A percentile compares a stretch with the other conserved stretches of the same genome.
Evolutionary conservation across 1,140 invertebrate genomes (phyloP).

Genomic region (Diploscapter pachys): DNA sequence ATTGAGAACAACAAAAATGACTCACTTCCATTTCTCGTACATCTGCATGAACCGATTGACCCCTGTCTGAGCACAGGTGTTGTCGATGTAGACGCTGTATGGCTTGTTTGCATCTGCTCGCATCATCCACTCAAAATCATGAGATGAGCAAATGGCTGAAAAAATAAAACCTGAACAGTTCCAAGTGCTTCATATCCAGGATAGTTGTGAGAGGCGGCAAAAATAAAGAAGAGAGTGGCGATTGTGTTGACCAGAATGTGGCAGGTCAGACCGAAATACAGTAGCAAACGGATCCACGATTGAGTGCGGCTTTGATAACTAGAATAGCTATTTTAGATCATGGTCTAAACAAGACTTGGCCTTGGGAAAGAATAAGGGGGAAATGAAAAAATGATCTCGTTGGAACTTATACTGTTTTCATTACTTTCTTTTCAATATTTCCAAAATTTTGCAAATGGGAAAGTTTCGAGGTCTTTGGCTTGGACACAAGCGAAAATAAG

Average conservation of each 20-base stretch:
- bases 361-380: too few relatives aligned
- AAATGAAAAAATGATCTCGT: too few relatives aligned
- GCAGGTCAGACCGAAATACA: conserved; percentile 29
- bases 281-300: conserved; percentile 30
- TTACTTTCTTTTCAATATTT: too few relatives aligned
- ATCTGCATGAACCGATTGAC: conserved; percentile 87
- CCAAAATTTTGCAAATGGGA: too few relatives aligned
- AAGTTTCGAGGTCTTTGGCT: too few relatives aligned
- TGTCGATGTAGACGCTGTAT: conserved; percentile 78
- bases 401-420: too few relatives aligned
- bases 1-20: background rate
- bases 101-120: conserved; percentile 45
- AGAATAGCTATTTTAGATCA: background rate
- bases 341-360: too few relatives aligned
- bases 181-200: conserved; percentile 74
- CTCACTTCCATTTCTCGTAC: conserved; percentile 76
- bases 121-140: conserved; percentile 49
- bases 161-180: conserved; percentile 58
- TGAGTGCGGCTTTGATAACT: conserved; percentile 44
- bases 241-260: conserved; percentile 77
- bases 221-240: conserved; percentile 75
- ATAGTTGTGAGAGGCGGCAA: conserved; percentile 85
- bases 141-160: background rate
- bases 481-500: too few relatives aligned
- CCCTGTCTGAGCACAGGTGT: conserved; percentile 88